Evolutionary conservation across 1,140 invertebrate genomes (phyloP).

Genomic region (Micrasema minimum): DNA sequence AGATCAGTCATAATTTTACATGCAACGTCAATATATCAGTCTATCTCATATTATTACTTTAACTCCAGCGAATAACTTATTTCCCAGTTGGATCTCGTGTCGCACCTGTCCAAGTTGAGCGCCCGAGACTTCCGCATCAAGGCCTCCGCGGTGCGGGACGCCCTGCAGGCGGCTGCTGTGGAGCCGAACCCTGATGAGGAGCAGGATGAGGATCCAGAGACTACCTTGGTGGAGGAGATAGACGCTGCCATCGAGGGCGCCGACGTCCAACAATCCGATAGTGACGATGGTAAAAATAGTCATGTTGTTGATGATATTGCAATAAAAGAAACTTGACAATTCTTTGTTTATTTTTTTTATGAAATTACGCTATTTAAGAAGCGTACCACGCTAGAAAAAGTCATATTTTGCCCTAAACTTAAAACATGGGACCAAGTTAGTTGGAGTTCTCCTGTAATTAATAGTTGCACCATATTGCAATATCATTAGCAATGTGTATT

Average conservation of each 20-base stretch:
- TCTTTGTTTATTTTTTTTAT: background rate
- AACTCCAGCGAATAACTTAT: background rate
- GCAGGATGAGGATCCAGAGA: background rate
- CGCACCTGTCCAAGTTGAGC: constrained; percentile 63
- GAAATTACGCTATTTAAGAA: background rate
- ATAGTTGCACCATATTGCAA: background rate
- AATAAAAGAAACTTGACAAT: background rate
- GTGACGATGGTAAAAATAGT: background rate
- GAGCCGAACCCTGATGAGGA: background rate
- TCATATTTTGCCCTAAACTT: no score
- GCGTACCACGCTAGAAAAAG: background rate
- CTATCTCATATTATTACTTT: no score
- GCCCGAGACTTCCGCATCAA: constrained; percentile 67
- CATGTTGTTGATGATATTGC: background rate
- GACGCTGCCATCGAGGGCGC: background rate
- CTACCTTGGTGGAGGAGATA: background rate
- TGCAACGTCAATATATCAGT: no score
- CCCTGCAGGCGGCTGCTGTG: constrained; percentile 53
- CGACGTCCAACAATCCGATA: background rate
- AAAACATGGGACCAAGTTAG: no score
- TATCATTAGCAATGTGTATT: background rate
- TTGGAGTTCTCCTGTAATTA: background rate
- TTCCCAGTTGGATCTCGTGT: constrained; percentile 60
- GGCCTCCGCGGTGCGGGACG: constrained; percentile 59
- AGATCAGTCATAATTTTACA: no score